Evolutionary conservation across 1,140 invertebrate genomes (phyloP).

Genomic region (Hirudo medicinalis): DNA sequence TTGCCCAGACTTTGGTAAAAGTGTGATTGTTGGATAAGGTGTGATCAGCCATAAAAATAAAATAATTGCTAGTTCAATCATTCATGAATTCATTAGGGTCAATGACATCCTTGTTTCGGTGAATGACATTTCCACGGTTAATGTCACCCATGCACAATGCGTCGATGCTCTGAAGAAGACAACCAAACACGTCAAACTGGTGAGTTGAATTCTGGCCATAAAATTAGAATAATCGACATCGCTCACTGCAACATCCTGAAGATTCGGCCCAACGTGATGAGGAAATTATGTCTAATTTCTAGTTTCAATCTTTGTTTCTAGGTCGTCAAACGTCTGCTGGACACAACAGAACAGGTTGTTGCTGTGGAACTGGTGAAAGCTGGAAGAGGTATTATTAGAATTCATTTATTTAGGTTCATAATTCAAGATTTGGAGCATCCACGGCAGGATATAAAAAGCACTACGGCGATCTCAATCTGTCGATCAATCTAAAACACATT

Average conservation of each 20-base stretch:
- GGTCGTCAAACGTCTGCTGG: conserved; percentile 2
- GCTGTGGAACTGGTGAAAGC: conserved; percentile 4
- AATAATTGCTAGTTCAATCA: not conserved
- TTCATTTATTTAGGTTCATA: too few species aligned
- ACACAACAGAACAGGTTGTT: not conserved
- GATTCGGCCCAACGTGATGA: too few species aligned
- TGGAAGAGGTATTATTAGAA: conserved; percentile 4
- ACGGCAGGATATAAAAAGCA: too few species aligned
- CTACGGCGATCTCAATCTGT: too few species aligned
- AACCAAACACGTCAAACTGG: conserved; percentile 3
- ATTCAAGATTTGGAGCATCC: too few species aligned
- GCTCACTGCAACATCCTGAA: too few species aligned
- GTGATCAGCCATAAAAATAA: too few species aligned
- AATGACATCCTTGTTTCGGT: conserved; percentile 71
- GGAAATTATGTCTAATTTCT: too few species aligned
- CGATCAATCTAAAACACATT: too few species aligned
- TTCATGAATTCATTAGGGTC: conserved; percentile 44
- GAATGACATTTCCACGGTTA: conserved; percentile 79
- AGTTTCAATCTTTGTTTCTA: not conserved
- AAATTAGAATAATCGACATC: not conserved
- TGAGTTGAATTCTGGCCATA: not conserved
- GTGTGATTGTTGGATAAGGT: too few species aligned
- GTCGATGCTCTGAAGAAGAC: conserved; percentile 61
- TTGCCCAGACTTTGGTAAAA: too few species aligned
- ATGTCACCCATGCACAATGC: conserved; percentile 92